Evolutionary conservation across 2,888 invertebrate species (phyloP).

Genomic region (Nymphalis c-album): DNA sequence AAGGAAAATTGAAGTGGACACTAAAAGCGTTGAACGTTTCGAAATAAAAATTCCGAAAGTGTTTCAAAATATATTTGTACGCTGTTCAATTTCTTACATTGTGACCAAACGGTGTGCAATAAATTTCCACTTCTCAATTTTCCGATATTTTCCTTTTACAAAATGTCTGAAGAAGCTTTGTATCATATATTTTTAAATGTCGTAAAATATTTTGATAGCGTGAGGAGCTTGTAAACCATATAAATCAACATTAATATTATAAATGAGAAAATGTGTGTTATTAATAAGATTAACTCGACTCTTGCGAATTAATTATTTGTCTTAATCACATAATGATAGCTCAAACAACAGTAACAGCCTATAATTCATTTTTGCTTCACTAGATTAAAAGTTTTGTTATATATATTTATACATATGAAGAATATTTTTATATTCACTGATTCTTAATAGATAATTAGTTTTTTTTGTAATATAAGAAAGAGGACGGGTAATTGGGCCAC

Average conservation of each 20-base stretch:
- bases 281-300: not conserved
- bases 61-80: conserved; percentile 2
- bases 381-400: too few species aligned
- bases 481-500: too few species aligned
- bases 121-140: conserved; percentile 4
- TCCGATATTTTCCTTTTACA: conserved; percentile 7
- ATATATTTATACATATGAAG: too few species aligned
- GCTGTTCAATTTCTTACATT: conserved; percentile 1
- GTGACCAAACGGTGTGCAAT: conserved; percentile 4
- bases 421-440: too few species aligned
- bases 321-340: too few species aligned
- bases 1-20: not conserved
- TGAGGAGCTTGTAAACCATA: not conserved
- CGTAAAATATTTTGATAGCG: conserved; percentile 1
- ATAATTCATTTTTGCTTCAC: too few species aligned
- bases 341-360: too few species aligned
- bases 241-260: not conserved
- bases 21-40: not conserved
- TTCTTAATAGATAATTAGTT: too few species aligned
- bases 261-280: not conserved
- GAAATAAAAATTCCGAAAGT: not conserved
- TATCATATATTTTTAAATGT: not conserved
- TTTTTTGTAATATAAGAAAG: too few species aligned
- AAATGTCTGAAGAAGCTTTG: not conserved
- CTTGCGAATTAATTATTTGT: too few species aligned